A percentile compares a stretch with the other conserved stretches of the same genome.
These are phyloP conservation scores for Acutogordius australiensis DNA, from an alignment of 2,888 invertebrate species.

Conservation along the genomic window DNA sequence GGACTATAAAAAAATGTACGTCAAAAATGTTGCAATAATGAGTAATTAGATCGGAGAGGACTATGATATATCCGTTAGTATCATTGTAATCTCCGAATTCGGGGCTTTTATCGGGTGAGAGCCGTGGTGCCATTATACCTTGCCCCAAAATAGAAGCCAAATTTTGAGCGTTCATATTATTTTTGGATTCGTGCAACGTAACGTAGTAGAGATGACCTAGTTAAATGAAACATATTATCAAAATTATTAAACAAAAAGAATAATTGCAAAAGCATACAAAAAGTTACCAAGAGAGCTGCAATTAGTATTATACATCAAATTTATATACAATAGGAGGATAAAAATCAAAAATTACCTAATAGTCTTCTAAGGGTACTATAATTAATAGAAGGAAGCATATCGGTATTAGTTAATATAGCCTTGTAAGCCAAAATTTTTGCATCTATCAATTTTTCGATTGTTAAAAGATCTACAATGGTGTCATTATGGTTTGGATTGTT, in stretches of 20 bases:
- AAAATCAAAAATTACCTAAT: slow-evolving; percentile 6
- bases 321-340: no score
- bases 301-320: no score
- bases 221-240: no score
- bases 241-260: no score
- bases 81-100: slow-evolving; percentile 6
- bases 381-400: not conserved
- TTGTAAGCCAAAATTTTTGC: not conserved
- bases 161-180: slow-evolving; percentile 4
- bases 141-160: not conserved
- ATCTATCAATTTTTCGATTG: not conserved
- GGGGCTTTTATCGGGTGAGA: not conserved
- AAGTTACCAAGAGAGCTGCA: no score
- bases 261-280: no score
- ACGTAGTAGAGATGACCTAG: slow-evolving; percentile 3
- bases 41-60: not conserved
- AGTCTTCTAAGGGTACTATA: not conserved
- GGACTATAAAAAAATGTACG: not conserved
- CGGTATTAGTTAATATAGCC: not conserved
- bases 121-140: not conserved
- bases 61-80: not conserved
- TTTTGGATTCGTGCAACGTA: not conserved
- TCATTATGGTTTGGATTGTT: no score
- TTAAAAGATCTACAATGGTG: no score
- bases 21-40: not conserved